Evolutionary conservation across 2,888 invertebrate genomes (phyloP).

Genomic region (Gastrophysa polygoni): DNA sequence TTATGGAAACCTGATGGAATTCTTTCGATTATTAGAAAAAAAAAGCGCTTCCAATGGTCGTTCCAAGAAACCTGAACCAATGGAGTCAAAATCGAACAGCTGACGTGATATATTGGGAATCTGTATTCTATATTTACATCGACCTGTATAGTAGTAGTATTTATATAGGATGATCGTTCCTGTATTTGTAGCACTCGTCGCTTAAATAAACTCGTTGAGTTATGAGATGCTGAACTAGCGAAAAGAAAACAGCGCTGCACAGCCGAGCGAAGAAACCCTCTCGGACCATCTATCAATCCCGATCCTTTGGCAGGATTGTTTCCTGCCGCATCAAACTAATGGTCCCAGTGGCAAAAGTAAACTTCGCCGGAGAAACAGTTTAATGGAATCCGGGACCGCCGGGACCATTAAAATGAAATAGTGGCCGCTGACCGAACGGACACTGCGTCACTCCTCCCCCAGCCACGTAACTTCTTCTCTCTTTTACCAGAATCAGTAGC

Average conservation of each 20-base stretch:
- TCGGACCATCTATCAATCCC: conserved; percentile 56
- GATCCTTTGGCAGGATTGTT: conserved; percentile 58
- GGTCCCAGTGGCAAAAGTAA: conserved; percentile 61
- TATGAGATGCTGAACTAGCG: conserved; percentile 40
- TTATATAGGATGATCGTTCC: too few relatives aligned
- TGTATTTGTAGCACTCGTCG: neutral
- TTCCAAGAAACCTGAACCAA: too few relatives aligned
- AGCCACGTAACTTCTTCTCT: conserved; percentile 19
- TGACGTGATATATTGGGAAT: too few relatives aligned
- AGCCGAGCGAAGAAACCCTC: neutral
- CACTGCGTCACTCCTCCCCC: conserved; percentile 34
- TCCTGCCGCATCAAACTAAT: conserved; percentile 61
- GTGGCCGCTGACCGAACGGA: conserved; percentile 50
- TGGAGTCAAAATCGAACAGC: too few relatives aligned
- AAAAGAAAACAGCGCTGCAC: conserved; percentile 20
- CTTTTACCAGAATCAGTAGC: neutral
- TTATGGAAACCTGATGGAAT: neutral
- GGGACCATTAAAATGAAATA: conserved; percentile 67
- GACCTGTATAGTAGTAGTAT: too few relatives aligned
- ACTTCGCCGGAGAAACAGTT: conserved; percentile 62
- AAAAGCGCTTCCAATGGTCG: too few relatives aligned
- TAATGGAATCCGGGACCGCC: conserved; percentile 64
- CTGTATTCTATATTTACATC: too few relatives aligned
- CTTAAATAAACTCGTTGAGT: conserved; percentile 38
- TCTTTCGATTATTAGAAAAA: conserved; percentile 2